Conservation (phyloP, 2,797 vertebrate genomes). For the Todus mexicanus region DNA sequence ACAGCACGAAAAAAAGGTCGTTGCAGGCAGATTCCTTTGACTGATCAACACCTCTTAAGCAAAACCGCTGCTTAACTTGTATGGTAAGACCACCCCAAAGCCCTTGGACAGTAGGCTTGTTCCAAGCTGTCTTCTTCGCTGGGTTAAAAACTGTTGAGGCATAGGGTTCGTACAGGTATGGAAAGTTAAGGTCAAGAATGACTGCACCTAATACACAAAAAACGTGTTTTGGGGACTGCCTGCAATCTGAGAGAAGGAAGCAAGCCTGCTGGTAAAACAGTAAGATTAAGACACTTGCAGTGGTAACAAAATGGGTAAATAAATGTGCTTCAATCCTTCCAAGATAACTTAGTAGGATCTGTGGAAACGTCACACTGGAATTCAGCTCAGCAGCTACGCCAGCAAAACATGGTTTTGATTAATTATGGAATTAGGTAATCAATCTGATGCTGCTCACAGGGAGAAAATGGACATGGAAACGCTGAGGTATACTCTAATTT, state of each 20-base stretch:
- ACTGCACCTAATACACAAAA: background rate
- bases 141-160: background rate
- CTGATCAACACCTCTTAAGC: background rate
- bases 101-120: background rate
- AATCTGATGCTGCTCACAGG: background rate
- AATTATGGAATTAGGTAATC: background rate
- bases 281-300: background rate
- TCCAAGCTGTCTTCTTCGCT: background rate
- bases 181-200: background rate
- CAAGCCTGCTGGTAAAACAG: background rate
- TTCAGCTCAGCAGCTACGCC: background rate
- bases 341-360: background rate
- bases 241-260: background rate
- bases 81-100: background rate
- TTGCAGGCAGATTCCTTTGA: background rate
- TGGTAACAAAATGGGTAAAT: background rate
- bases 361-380: background rate
- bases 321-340: background rate
- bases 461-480: background rate
- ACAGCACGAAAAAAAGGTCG: background rate
- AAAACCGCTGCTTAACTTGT: background rate
- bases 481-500: background rate
- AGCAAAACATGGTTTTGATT: background rate
- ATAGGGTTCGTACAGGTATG: background rate
- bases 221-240: background rate